Base-by-base conservation (phyloP, 2,113 vertebrate genomes). In the Mirounga angustirostris region DNA sequence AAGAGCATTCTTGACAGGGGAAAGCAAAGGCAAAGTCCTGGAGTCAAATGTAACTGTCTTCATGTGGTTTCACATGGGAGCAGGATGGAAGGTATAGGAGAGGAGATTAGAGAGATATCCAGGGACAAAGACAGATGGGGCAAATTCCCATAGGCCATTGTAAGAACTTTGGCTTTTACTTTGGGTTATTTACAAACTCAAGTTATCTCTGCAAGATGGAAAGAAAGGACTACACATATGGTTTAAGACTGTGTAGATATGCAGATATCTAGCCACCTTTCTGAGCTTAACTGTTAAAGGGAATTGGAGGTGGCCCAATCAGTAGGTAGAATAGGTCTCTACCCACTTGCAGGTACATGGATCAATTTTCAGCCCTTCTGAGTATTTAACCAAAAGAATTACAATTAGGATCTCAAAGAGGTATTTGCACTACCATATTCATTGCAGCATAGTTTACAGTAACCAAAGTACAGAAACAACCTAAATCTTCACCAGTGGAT, bases 181-280 rank as follows among this genome's bases (percentile, higher is more conserved):
- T 91, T 59, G 26, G 4, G 52, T 83, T 94, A 61, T 61, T 93
- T 87, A 46, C 40, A 87, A 87, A 56, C 21, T 83, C 94, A 91
- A 28, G 7, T 63, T 71, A 78, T 50, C 43, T 78, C 22, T 94
- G 50, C 19, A 82, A 61, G 22, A 24, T 43, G 78, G 24, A 54
- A 65, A 71, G 24, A 59, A 80, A 81, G 26, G 19, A 61, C 9
- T 33, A 63, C 9, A 43, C 5, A 9, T 65, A 36, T 28, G 46
- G 1, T 40, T 40, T 30, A 67, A 82, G 28, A n/a, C 28, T 95
- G 9, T 59, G 3, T 12, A 74, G 46, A 81, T 24, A 8, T 18
- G 40, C 36, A 22, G 10, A 19, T 69, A 61, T 14, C 12, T 61
- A 52, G 16, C 28, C n/a, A 26, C 40, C 12, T 16, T 30, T 12